phyloP scores from a whole-genome alignment of 2,797 vertebrate genomes.

The Schizopygopsis malacanthus region DNA sequence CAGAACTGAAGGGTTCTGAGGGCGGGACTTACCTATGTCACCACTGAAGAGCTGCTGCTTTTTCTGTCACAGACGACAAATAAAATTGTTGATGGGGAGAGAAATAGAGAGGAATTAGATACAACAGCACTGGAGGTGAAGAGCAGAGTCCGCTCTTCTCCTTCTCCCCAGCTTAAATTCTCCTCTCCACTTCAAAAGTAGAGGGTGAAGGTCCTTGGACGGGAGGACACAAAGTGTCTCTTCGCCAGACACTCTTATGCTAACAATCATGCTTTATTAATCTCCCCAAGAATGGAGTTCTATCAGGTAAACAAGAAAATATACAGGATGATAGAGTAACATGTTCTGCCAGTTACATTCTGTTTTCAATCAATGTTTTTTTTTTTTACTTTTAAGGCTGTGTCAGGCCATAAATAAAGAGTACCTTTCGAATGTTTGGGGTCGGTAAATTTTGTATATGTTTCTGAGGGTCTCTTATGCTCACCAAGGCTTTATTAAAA shows the following conservation, averaged over 20 bases:
- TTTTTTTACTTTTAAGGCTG: neutral
- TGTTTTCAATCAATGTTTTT: neutral
- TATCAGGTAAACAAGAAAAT: conserved; percentile 40
- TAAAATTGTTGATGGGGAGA: conserved; percentile 80
- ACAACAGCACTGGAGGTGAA: conserved; percentile 52
- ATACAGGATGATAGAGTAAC: conserved; percentile 2
- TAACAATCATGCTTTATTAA: conserved; percentile 22
- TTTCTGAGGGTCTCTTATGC: neutral
- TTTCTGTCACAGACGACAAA: conserved; percentile 81
- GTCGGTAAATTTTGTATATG: neutral
- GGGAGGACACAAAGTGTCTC: conserved; percentile 39
- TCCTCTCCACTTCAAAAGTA: conserved; percentile 57
- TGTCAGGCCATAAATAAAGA: neutral
- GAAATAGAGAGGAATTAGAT: conserved; percentile 81
- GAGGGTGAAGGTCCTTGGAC: conserved; percentile 60
- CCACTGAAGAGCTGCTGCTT: conserved; percentile 75
- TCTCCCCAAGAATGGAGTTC: conserved; percentile 21
- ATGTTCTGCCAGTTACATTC: conserved; percentile 9
- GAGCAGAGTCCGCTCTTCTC: conserved; percentile 51
- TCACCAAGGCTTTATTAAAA: neutral
- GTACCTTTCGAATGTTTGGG: neutral
- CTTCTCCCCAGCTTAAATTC: conserved; percentile 51
- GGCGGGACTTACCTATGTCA: conserved; percentile 83
- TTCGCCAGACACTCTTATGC: conserved; percentile 30
- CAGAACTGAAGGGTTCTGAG: conserved; percentile 58